Base-by-base conservation (phyloP, 2,888 invertebrate genomes). In the Thysanoteuthis rhombus region DNA sequence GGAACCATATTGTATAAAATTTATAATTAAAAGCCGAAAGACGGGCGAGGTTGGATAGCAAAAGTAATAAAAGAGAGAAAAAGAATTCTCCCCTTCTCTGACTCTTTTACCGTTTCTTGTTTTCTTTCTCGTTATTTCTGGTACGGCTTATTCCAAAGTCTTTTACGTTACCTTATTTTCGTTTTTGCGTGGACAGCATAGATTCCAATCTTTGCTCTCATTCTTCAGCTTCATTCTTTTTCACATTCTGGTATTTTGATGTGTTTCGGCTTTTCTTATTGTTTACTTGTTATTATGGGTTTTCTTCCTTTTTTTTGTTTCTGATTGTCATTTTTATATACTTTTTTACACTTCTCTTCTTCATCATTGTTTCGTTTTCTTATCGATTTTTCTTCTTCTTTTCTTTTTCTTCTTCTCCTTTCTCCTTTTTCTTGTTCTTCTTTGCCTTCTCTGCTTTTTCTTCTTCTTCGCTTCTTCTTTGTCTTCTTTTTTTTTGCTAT, bases 371-470 rank as follows among this genome's bases (percentile, higher is more conserved):
- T 75, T 25, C 2, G 1, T 25, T 32, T 75, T n/a, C n/a, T n/a
- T n/a, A 1, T 28, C 28, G 5, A 19, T 58, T 19, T 1, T 10
- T 28, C 58, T 75, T 0, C 12, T 10, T n/a, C n/a, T n/a, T n/a
- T n/a, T 1, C 19, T 75, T 32, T 75, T 16, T 8, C 3, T 1
- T 10, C n/a, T n/a, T n/a, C 32, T 4, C n/a, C 10, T n/a, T 10
- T 1, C 12, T 75, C 16, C 2, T 12, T n/a, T n/a, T n/a, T n/a
- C 10, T 75, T 19, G 0, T 75, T n/a, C 5, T 6, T 8, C 12
- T n/a, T 1, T 2, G 32, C 12, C n/a, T 5, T n/a, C 5, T 1
- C 12, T n/a, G 32, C n/a, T 12, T n/a, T 1, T 32, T 5, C n/a
- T n/a, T 10, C 12, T 1, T n/a, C 19, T 10, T 75, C 8, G 0